Evolutionary conservation across 1,140 invertebrate genomes (phyloP).

Genomic region (Brachionus angularis): DNA sequence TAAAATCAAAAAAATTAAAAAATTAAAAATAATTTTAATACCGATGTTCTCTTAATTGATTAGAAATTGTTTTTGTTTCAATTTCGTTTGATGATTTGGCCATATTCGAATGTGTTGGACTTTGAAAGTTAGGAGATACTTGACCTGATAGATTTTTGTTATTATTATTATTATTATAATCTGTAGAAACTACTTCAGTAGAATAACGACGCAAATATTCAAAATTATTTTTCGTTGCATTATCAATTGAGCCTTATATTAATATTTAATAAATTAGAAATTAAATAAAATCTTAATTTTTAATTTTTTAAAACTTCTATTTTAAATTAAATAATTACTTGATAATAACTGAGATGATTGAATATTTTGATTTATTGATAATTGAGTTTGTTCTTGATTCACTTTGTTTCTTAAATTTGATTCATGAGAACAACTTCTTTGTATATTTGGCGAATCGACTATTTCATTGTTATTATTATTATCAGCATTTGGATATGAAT

Average conservation of each 20-base stretch:
- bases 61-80: not conserved
- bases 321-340: too few relatives aligned
- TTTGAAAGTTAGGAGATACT: too few relatives aligned
- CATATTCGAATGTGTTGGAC: not conserved
- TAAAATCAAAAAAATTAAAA: not conserved
- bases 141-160: too few relatives aligned
- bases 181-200: too few relatives aligned
- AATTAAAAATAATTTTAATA: not conserved
- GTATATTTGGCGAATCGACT: not conserved
- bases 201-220: too few relatives aligned
- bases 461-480: not conserved
- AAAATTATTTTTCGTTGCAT: too few relatives aligned
- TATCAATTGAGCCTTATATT: too few relatives aligned
- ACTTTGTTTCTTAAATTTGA: slow-evolving; percentile 37
- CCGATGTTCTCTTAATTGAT: not conserved
- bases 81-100: not conserved
- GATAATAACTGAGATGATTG: not conserved
- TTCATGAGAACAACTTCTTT: slow-evolving; percentile 34
- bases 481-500: slow-evolving; percentile 2
- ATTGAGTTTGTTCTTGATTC: not conserved
- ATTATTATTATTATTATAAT: too few relatives aligned
- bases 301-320: too few relatives aligned
- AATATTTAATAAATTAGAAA: too few relatives aligned
- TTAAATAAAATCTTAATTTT: too few relatives aligned
- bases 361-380: not conserved